These are phyloP conservation scores for Perccottus glenii DNA, from an alignment of 2,113 vertebrate genomes.

Conservation along the genomic window DNA sequence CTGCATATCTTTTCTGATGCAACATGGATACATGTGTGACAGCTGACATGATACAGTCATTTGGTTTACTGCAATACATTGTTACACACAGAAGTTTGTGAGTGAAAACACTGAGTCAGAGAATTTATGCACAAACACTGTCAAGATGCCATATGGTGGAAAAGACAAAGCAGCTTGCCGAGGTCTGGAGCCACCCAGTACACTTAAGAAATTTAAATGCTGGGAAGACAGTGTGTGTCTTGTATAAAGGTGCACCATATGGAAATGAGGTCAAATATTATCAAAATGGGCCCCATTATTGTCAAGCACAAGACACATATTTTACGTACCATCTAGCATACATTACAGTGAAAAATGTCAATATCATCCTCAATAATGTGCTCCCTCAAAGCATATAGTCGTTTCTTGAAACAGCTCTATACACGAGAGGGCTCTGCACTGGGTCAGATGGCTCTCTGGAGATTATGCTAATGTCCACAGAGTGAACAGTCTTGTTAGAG, in stretches of 20 bases:
- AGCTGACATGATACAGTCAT: conserved; percentile 77
- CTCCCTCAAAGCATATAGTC: conserved; percentile 49
- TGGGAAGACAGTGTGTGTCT: conserved; percentile 72
- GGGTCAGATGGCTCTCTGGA: conserved; percentile 67
- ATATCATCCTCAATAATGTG: conserved; percentile 56
- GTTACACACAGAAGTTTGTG: no score
- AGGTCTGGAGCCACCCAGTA: conserved; percentile 71
- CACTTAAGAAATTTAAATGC: conserved; percentile 72
- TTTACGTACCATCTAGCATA: conserved; percentile 38
- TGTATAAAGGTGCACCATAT: conserved; percentile 71
- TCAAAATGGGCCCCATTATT: conserved; percentile 48
- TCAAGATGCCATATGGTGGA: conserved; percentile 82
- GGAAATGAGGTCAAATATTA: conserved; percentile 77
- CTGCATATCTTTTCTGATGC: conserved; percentile 58
- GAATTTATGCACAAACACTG: no score
- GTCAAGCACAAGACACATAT: conserved; percentile 43
- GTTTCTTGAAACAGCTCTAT: conserved; percentile 45
- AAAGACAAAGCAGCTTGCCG: conserved; percentile 80
- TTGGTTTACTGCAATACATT: no score
- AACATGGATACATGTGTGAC: conserved; percentile 54
- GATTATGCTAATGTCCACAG: conserved; percentile 68
- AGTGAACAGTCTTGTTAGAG: conserved; percentile 43
- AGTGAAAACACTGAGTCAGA: no score
- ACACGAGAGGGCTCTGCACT: conserved; percentile 45
- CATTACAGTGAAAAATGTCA: conserved; percentile 32